A percentile compares a stretch with the other conserved stretches of the same genome.
Evolutionary conservation across 2,888 invertebrate genomes (phyloP).

Genomic region (Acrobasis consociella): DNA sequence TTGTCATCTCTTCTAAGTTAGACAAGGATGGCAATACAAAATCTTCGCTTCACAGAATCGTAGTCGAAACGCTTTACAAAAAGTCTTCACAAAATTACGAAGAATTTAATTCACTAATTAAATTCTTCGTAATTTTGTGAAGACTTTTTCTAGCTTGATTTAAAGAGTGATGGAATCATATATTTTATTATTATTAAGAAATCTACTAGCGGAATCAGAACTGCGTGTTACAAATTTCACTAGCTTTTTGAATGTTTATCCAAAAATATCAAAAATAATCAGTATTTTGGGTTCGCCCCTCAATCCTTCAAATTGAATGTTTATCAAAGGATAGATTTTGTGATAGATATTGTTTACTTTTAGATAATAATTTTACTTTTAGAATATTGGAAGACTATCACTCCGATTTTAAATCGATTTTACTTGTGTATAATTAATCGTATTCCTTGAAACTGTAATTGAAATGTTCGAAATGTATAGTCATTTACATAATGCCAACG

Average conservation of each 20-base stretch:
- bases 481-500: slow-evolving; percentile 24
- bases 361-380: slow-evolving; percentile 55
- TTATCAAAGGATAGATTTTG: slow-evolving; percentile 60
- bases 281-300: slow-evolving; percentile 45
- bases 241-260: slow-evolving; percentile 18
- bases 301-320: slow-evolving; percentile 41
- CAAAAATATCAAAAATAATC: slow-evolving; percentile 37
- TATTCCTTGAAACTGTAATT: slow-evolving; percentile 31
- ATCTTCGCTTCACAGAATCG: too few relatives aligned
- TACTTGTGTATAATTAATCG: slow-evolving; percentile 34
- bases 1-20: too few relatives aligned
- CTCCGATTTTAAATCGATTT: slow-evolving; percentile 36
- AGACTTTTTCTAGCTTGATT: slow-evolving; percentile 13
- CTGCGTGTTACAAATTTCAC: slow-evolving; percentile 4
- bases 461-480: slow-evolving; percentile 32
- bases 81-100: too few relatives aligned
- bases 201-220: slow-evolving; percentile 7
- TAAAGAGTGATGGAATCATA: slow-evolving; percentile 16
- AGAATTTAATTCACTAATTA: too few relatives aligned
- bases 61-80: too few relatives aligned
- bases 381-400: slow-evolving; percentile 41
- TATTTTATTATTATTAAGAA: slow-evolving; percentile 12
- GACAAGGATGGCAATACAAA: too few relatives aligned
- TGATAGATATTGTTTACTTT: slow-evolving; percentile 72
- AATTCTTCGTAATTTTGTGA: too few relatives aligned